phyloP scores from a whole-genome alignment of 2,113 vertebrate genomes.

The Dryoscopus gambensis region DNA sequence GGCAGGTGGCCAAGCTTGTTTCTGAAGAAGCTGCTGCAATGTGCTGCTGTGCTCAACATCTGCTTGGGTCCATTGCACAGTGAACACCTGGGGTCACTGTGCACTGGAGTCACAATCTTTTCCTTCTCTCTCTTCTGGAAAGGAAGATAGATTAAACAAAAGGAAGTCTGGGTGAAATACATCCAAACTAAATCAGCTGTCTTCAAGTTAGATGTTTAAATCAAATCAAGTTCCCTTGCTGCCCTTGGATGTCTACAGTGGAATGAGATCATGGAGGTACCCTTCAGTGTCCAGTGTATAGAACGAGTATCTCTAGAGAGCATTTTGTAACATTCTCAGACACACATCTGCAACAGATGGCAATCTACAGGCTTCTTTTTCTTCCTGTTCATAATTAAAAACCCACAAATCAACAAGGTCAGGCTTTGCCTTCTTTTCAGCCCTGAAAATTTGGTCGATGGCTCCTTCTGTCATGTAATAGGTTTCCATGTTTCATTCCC shows the following conservation, averaged over 20 bases:
- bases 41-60: not conserved
- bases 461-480: not conserved
- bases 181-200: not conserved
- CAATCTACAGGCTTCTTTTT: not conserved
- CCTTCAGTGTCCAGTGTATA: not conserved
- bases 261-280: not conserved
- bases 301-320: not conserved
- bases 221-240: not conserved
- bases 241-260: not conserved
- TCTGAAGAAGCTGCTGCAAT: not conserved
- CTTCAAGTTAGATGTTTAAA: not conserved
- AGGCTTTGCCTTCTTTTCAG: not conserved
- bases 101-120: not conserved
- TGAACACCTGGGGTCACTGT: not conserved
- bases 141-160: not conserved
- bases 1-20: not conserved
- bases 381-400: not conserved
- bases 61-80: not conserved
- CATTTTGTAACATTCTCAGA: not conserved
- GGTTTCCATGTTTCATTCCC: not conserved
- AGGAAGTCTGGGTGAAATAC: not conserved
- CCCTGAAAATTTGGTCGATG: not conserved
- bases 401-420: not conserved
- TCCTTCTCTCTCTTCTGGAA: not conserved
- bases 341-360: not conserved